Evolutionary conservation across 1,140 invertebrate species (phyloP).

Genomic region (Planococcus citri): DNA sequence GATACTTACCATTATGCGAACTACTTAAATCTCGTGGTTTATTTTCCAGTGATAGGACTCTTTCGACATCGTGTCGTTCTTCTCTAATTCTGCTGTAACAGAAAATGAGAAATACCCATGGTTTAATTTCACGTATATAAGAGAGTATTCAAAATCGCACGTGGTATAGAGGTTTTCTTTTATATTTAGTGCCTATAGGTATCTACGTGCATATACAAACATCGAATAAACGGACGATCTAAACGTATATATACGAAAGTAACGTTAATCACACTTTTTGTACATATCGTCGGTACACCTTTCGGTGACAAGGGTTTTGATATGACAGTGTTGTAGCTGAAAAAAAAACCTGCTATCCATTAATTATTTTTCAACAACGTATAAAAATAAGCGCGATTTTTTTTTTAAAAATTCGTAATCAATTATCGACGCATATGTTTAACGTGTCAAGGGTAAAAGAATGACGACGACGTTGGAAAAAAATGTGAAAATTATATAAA

Average conservation of each 20-base stretch:
- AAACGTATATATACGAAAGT: too few relatives aligned
- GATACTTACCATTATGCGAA: conserved; percentile 65
- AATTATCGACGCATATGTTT: conserved; percentile 2
- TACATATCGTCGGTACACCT: background rate
- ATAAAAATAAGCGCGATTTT: background rate
- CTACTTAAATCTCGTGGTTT: conserved; percentile 70
- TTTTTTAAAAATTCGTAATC: background rate
- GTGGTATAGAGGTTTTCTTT: too few relatives aligned
- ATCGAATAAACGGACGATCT: too few relatives aligned
- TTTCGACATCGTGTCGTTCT: conserved; percentile 62
- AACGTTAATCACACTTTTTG: background rate
- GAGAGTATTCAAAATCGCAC: too few relatives aligned
- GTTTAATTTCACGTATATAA: too few relatives aligned
- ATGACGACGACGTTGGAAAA: background rate
- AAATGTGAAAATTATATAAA: background rate
- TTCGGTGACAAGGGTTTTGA: background rate
- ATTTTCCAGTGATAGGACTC: conserved; percentile 58
- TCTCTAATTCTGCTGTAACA: conserved; percentile 64
- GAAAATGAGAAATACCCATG: conserved; percentile 21
- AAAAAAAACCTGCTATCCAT: background rate
- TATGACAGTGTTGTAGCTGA: background rate
- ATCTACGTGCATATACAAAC: too few relatives aligned
- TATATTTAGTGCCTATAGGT: too few relatives aligned
- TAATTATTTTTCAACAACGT: background rate
- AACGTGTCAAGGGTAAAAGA: conserved; percentile 7